These are phyloP conservation scores for Prorops nasuta DNA, from an alignment of 1,140 invertebrate species.

Conservation along the genomic window DNA sequence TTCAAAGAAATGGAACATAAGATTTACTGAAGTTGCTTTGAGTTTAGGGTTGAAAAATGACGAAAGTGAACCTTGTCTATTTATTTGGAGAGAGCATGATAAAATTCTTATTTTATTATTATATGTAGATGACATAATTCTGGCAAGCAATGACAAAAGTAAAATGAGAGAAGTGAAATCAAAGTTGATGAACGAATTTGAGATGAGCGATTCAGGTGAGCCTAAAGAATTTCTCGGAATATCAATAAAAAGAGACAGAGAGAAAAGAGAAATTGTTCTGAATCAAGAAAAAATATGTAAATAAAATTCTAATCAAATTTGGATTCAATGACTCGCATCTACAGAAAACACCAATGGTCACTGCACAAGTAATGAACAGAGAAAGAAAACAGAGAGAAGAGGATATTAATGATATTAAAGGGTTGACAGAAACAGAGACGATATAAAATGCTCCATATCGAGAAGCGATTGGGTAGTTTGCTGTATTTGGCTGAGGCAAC, in stretches of 20 bases:
- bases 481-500: constrained; percentile 3
- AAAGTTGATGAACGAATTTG: not conserved
- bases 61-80: constrained; percentile 31
- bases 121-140: constrained; percentile 8
- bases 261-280: not conserved
- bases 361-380: not conserved
- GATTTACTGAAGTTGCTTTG: constrained; percentile 10
- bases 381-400: constrained; percentile 1
- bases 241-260: not conserved
- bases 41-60: constrained; percentile 10
- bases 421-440: not conserved
- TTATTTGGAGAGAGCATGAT: constrained; percentile 17
- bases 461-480: not conserved
- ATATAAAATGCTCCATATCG: not conserved
- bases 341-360: not conserved
- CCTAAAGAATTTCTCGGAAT: not conserved
- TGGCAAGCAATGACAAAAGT: constrained; percentile 1
- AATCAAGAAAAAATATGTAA: not conserved
- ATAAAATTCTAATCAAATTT: not conserved
- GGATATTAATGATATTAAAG: not conserved
- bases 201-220: not conserved
- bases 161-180: not conserved
- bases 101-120: not conserved
- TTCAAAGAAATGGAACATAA: constrained; percentile 27
- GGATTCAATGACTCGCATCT: not conserved